Evolutionary conservation across 2,113 vertebrate genomes (phyloP).

Genomic region (Antidorcas marsupialis): DNA sequence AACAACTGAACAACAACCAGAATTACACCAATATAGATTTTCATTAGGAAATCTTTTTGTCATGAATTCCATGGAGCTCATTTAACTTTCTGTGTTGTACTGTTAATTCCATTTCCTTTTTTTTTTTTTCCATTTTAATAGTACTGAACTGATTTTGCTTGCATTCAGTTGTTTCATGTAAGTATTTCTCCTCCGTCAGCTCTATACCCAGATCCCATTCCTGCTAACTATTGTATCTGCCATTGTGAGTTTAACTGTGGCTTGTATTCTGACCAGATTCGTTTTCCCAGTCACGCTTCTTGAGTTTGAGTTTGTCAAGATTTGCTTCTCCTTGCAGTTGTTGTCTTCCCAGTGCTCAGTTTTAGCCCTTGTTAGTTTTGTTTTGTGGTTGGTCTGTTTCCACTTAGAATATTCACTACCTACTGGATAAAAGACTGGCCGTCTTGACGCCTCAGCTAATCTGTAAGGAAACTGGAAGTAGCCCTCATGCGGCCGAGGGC

Average conservation of each 20-base stretch:
- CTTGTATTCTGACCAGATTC: slow-evolving; percentile 9
- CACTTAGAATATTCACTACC: background rate
- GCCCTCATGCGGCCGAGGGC: background rate
- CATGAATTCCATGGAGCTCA: background rate
- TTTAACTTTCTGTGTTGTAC: background rate
- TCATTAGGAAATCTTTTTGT: background rate
- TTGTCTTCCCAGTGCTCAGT: background rate
- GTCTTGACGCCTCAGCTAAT: background rate
- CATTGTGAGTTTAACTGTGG: background rate
- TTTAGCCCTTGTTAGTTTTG: background rate
- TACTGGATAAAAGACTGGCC: background rate
- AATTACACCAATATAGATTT: background rate
- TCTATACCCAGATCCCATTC: background rate
- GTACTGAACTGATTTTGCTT: background rate
- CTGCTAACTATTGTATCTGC: background rate
- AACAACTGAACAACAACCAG: background rate
- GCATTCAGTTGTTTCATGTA: background rate
- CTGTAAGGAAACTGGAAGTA: background rate
- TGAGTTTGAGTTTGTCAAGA: background rate
- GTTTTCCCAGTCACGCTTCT: background rate
- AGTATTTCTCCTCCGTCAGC: background rate
- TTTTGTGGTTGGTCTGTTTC: background rate
- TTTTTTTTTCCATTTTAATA: background rate
- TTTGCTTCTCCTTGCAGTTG: background rate
- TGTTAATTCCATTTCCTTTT: background rate